Conservation (phyloP, 2,888 invertebrate species). For the Ophion ellenae region DNA sequence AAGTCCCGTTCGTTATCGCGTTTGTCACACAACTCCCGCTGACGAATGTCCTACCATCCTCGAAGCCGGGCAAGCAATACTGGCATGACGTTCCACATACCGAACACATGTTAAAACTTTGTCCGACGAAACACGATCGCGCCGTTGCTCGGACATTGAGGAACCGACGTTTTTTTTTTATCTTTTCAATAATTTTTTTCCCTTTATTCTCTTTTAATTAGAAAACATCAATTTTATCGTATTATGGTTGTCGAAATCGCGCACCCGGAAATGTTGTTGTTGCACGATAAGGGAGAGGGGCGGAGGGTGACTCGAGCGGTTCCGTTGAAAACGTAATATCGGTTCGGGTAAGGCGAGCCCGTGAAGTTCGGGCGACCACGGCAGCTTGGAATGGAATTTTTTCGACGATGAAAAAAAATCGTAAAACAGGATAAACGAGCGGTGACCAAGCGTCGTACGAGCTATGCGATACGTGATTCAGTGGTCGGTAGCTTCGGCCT, state of each 20-base stretch:
- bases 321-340: no score
- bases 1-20: slow-evolving; percentile 65
- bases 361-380: background rate
- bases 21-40: slow-evolving; percentile 62
- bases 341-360: no score
- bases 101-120: slow-evolving; percentile 54
- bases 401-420: slow-evolving; percentile 9
- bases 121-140: slow-evolving; percentile 29
- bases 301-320: no score
- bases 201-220: background rate
- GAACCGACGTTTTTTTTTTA: background rate
- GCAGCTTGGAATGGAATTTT: slow-evolving; percentile 22
- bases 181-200: slow-evolving; percentile 8
- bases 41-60: slow-evolving; percentile 57
- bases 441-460: no score
- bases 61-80: background rate
- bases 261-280: no score
- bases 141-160: background rate
- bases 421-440: background rate
- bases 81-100: slow-evolving; percentile 45
- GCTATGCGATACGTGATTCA: no score
- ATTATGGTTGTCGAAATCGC: background rate
- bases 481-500: no score
- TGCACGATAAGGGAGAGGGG: no score
- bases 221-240: slow-evolving; percentile 17